Percentiles rank a stretch among this genome's conserved stretches.
Evolutionary conservation across 2,797 vertebrate genomes (phyloP).

Genomic region (Coranthus polyacanthus): DNA sequence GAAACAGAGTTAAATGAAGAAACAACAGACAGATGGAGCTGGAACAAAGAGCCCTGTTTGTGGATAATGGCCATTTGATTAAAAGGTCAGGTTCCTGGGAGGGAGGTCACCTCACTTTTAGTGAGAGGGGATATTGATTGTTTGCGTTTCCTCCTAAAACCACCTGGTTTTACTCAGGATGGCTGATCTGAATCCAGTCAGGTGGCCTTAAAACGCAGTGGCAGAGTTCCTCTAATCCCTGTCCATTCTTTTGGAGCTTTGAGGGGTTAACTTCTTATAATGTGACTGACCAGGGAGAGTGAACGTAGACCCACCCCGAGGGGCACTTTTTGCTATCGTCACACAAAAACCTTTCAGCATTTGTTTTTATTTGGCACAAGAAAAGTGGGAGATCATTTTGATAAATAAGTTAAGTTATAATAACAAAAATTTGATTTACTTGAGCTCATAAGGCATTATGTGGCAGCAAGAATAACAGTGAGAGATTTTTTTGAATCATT

Average conservation of each 20-base stretch:
- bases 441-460: no score
- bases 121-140: conserved; percentile 32
- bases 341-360: neutral
- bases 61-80: conserved; percentile 17
- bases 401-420: neutral
- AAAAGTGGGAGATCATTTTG: neutral
- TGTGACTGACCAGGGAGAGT: neutral
- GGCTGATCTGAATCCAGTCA: conserved; percentile 19
- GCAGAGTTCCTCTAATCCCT: conserved; percentile 26
- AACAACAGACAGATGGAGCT: neutral
- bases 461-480: no score
- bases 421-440: no score
- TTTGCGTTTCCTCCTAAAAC: conserved; percentile 34
- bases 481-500: no score
- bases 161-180: conserved; percentile 58
- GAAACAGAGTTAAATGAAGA: neutral
- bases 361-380: conserved; percentile 8
- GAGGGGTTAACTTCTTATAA: conserved; percentile 43
- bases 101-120: conserved; percentile 7
- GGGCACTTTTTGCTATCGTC: neutral
- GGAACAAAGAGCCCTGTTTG: conserved; percentile 7
- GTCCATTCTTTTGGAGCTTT: conserved; percentile 22
- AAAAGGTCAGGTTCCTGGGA: conserved; percentile 11
- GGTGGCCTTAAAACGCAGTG: conserved; percentile 23
- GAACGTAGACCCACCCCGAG: neutral